These are phyloP conservation scores for Paradoxurus hermaphroditus DNA, from an alignment of 2,113 vertebrate species.

Conservation along the genomic window DNA sequence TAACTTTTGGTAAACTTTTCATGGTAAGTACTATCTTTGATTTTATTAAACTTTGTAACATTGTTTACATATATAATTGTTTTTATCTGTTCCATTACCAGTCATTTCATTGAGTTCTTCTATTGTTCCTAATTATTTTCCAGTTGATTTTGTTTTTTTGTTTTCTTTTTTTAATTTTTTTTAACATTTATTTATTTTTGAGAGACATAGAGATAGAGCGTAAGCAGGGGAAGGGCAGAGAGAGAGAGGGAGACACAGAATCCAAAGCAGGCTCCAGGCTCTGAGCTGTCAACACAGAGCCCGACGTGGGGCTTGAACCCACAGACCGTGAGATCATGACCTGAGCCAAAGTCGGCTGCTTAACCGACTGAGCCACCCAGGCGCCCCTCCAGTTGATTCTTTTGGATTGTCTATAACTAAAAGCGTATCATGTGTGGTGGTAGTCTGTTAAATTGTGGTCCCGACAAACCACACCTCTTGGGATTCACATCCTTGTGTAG, in stretches of 20 bases:
- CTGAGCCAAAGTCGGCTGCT: too few species aligned
- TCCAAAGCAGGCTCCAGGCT: too few species aligned
- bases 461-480: background rate
- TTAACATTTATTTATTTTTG: too few species aligned
- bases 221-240: too few species aligned
- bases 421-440: background rate
- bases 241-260: too few species aligned
- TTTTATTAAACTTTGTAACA: background rate
- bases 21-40: background rate
- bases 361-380: too few species aligned
- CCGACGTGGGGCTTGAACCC: too few species aligned
- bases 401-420: background rate
- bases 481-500: background rate
- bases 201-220: too few species aligned
- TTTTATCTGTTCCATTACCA: background rate
- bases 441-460: background rate
- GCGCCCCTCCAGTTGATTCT: background rate
- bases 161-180: too few species aligned
- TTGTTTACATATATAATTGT: background rate
- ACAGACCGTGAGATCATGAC: too few species aligned
- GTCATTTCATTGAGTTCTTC: background rate
- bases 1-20: background rate
- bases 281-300: too few species aligned
- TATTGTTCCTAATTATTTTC: background rate
- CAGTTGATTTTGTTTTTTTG: too few species aligned